Conservation (phyloP, 2,888 invertebrate species). For the Antheraea yamamai region DNA sequence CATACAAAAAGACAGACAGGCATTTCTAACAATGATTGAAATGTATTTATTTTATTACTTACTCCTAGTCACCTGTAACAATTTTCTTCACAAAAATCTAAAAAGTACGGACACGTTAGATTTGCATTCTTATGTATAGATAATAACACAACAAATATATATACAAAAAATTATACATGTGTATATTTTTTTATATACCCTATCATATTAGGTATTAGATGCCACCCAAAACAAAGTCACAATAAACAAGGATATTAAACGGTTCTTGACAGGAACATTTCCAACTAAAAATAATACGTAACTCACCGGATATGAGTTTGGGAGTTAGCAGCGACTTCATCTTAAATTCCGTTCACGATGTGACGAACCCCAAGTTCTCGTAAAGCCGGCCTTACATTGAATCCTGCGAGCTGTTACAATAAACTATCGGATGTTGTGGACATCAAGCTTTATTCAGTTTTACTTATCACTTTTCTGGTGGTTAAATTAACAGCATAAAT, state of each 20-base stretch:
- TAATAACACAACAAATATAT: not conserved
- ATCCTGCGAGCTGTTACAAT: constrained; percentile 5
- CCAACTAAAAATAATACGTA: constrained; percentile 47
- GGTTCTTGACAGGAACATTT: constrained; percentile 32
- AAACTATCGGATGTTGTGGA: constrained; percentile 6
- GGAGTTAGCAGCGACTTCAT: constrained; percentile 38
- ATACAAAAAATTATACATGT: not conserved
- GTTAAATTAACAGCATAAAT: no score
- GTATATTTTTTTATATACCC: not conserved
- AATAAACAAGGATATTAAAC: constrained; percentile 31
- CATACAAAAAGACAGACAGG: no score
- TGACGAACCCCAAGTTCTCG: constrained; percentile 32
- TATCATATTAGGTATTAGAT: not conserved
- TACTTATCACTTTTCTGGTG: not conserved
- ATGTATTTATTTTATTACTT: no score
- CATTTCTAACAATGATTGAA: no score
- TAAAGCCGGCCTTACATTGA: constrained; percentile 12
- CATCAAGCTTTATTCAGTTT: constrained; percentile 2
- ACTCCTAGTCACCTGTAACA: no score
- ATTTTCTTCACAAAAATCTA: no score
- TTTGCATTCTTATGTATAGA: no score
- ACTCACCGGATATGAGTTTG: constrained; percentile 62
- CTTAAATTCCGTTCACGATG: constrained; percentile 53
- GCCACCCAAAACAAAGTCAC: constrained; percentile 21
- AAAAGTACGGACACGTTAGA: no score